Percentiles rank a stretch among this genome's conserved stretches.
These are phyloP conservation scores for Rhingia rostrata DNA, from an alignment of 2,888 invertebrate genomes.

Conservation along the genomic window DNA sequence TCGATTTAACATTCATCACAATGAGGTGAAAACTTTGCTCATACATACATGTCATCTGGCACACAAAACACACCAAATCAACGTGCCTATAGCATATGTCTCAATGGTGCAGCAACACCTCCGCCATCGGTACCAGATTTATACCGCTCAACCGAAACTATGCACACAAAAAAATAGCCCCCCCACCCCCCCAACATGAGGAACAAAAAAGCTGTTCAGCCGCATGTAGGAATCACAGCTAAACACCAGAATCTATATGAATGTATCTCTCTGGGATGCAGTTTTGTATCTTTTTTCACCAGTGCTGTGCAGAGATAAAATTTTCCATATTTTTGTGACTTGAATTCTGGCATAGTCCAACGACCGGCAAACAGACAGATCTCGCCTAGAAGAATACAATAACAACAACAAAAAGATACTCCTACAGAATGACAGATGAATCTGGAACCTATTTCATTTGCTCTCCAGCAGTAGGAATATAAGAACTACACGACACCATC, in stretches of 20 bases:
- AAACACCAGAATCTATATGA: constrained; percentile 17
- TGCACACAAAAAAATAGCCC: too few species aligned
- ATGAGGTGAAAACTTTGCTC: constrained; percentile 46
- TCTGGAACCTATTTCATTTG: constrained; percentile 71
- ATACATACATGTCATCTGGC: constrained; percentile 9
- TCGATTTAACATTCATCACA: constrained; percentile 51
- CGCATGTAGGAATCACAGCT: constrained; percentile 8
- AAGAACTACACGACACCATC: constrained; percentile 41
- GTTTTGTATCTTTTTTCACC: constrained; percentile 29
- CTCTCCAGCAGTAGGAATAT: constrained; percentile 45
- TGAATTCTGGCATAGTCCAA: constrained; percentile 65
- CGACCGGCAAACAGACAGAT: constrained; percentile 68
- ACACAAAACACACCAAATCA: constrained; percentile 23
- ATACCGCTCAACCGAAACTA: not conserved
- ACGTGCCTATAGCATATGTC: constrained; percentile 13
- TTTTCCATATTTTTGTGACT: constrained; percentile 65
- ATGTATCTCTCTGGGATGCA: constrained; percentile 45
- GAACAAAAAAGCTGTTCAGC: not conserved
- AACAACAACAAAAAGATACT: constrained; percentile 41
- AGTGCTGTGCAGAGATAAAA: constrained; percentile 42
- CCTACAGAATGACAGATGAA: constrained; percentile 70
- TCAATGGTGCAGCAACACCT: constrained; percentile 27
- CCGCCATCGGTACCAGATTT: not conserved
- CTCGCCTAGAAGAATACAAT: constrained; percentile 9
- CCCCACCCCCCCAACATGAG: not conserved